Percentiles rank a stretch among this genome's conserved stretches.
phyloP scores from a whole-genome alignment of 37 sponge, comb jelly and placozoan species.

The Haliclona indistincta region DNA sequence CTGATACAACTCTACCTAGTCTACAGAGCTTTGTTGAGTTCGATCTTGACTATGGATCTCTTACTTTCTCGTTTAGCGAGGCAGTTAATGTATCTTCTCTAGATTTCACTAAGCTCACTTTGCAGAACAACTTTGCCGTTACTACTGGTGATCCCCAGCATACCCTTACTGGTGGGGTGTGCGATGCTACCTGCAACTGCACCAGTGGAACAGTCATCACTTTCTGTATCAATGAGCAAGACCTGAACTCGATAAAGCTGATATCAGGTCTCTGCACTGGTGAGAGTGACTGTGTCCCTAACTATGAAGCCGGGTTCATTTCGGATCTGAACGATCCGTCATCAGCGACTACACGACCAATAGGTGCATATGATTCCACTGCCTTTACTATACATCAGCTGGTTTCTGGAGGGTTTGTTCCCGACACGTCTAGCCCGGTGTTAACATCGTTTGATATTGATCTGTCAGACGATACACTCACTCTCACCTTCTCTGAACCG shows the following conservation, averaged over 20 bases:
- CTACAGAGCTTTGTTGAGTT: constrained; percentile 63
- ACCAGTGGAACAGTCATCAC: constrained; percentile 28
- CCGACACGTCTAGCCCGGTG: constrained; percentile 60
- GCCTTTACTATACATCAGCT: constrained; percentile 21
- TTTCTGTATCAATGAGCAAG: constrained; percentile 37
- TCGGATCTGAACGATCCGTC: constrained; percentile 29
- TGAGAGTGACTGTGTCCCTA: constrained; percentile 71
- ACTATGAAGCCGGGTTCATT: constrained; percentile 42
- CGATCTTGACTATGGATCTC: constrained; percentile 58
- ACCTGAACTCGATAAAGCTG: constrained; percentile 77
- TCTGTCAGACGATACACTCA: constrained; percentile 56
- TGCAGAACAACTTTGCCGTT: constrained; percentile 48
- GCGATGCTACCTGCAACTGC: constrained; percentile 33
- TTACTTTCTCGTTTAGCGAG: constrained; percentile 78
- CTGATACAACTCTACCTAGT: constrained; percentile 33
- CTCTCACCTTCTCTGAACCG: constrained; percentile 76
- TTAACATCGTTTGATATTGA: constrained; percentile 61
- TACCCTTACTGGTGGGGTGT: constrained; percentile 44
- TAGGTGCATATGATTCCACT: constrained; percentile 32
- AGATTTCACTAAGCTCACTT: constrained; percentile 51
- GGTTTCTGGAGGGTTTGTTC: constrained; percentile 11
- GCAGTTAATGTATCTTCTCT: constrained; percentile 64
- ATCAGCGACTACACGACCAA: background rate
- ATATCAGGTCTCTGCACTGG: constrained; percentile 56
- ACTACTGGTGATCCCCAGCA: background rate